Evolutionary conservation across 2,113 vertebrate genomes (phyloP).

Genomic region (Chinchilla lanigera): DNA sequence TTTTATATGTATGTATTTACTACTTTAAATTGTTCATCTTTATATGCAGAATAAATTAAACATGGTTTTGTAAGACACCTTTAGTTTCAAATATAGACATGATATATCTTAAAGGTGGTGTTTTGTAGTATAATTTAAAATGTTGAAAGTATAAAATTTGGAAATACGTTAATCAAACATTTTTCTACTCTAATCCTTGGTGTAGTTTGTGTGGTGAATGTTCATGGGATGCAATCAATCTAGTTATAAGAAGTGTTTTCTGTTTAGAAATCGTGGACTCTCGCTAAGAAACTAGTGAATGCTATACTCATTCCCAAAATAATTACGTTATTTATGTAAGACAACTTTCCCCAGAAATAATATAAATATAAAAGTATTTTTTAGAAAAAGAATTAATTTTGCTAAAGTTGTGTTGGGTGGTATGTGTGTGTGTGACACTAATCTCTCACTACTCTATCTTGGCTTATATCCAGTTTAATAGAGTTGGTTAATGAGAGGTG

Average conservation of each 20-base stretch:
- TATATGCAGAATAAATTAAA: slow-evolving; percentile 10
- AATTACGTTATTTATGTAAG: neutral
- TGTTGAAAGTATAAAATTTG: neutral
- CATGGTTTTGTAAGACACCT: neutral
- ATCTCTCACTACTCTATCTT: neutral
- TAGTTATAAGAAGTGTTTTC: neutral
- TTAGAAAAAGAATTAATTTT: neutral
- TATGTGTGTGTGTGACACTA: neutral
- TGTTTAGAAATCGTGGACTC: accelerated
- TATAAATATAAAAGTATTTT: neutral
- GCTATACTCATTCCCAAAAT: neutral
- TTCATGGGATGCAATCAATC: neutral
- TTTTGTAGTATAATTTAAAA: neutral
- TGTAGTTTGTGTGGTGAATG: neutral
- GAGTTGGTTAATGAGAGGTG: no score
- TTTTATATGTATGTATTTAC: neutral
- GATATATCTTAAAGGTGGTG: neutral
- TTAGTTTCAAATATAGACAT: neutral
- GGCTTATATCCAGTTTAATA: neutral
- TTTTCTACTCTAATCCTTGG: neutral
- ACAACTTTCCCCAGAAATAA: neutral
- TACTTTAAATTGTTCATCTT: neutral
- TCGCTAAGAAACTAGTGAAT: neutral
- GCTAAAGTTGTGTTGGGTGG: neutral
- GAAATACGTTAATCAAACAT: neutral